phyloP scores from a whole-genome alignment of 2,888 invertebrate genomes.

The Empis stercorea region DNA sequence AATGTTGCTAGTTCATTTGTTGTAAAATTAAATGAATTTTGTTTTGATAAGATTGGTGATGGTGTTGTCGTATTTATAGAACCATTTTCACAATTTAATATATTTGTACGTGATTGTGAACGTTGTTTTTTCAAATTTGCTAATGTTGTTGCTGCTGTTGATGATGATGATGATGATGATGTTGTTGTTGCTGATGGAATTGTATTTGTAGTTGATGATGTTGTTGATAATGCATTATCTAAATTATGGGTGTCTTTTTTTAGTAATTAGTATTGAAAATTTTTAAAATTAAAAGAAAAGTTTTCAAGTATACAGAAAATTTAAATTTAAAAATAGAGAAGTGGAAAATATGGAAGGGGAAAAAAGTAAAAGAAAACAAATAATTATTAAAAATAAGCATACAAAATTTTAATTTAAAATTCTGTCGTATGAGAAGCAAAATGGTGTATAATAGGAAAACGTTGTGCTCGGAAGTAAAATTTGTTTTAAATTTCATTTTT shows the following conservation, averaged over 20 bases:
- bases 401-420: too few species aligned
- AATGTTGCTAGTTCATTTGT: background rate
- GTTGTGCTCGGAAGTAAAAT: too few species aligned
- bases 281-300: background rate
- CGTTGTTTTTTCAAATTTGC: slow-evolving; percentile 90
- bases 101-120: slow-evolving; percentile 57
- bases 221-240: slow-evolving; percentile 19
- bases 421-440: too few species aligned
- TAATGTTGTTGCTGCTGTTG: slow-evolving; percentile 44
- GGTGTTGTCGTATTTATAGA: slow-evolving; percentile 33
- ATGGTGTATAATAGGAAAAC: too few species aligned
- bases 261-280: slow-evolving; percentile 7
- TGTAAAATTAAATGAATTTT: too few species aligned
- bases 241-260: slow-evolving; percentile 20
- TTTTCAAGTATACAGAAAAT: too few species aligned
- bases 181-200: slow-evolving; percentile 21
- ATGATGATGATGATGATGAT: slow-evolving; percentile 17
- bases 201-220: slow-evolving; percentile 10
- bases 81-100: slow-evolving; percentile 35
- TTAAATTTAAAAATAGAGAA: too few species aligned
- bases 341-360: too few species aligned
- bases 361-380: too few species aligned
- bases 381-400: too few species aligned
- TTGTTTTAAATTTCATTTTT: too few species aligned
- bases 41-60: slow-evolving; percentile 32